Evolutionary conservation across 2,888 invertebrate genomes (phyloP), one percentile per base, ranked within the genome.

Genomic region (Agrilus cyanescens): DNA sequence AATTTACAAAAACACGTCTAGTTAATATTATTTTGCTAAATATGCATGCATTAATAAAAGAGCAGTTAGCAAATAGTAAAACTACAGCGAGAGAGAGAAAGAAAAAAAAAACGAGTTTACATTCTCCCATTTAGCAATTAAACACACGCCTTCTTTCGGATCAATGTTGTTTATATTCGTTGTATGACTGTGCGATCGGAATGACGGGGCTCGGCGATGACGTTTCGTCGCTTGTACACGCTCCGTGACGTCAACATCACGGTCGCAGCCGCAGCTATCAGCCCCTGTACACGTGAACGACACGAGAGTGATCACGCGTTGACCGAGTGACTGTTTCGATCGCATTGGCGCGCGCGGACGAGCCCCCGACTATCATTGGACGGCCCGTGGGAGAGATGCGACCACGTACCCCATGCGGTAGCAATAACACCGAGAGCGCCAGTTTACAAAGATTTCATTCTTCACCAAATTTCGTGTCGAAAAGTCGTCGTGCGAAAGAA

Each of bases 271-370:
- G 71, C 71, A 66, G 67, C 65, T 66, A 78, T 77, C 84, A 85
- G 78, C 73, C 79, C 68, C 67, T 67, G 80, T 75, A 75, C 87
- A 88, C 86, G 87, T 87, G 87, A 85, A 84, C 78, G 79, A 63
- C 80, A 78, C 76, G 77, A 78, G 69, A 67, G 60, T 67, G 73
- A 75, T 74, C 87, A 87, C 82, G 86, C 82, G 74, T 70, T 66
- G 67, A 69, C 69, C 75, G 83, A 77, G 78, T 87, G 87, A 78
- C 75, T 73, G 62, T 61, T 51, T 40, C 47, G 40, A 57, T 52
- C 58, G 60, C 61, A 83, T 83, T 82, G 82, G 84, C 57, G 61
- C 58, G 52, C 54, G 51, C 62, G 60, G 78, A 71, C 82, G 82
- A 79, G 82, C 85, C 85, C 79, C 76, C 79, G 65, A 55, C 62